Percentiles rank a stretch among this genome's conserved stretches.
Conservation (phyloP, 1,140 invertebrate genomes). For the Stenopsyche tienmushanensis region DNA sequence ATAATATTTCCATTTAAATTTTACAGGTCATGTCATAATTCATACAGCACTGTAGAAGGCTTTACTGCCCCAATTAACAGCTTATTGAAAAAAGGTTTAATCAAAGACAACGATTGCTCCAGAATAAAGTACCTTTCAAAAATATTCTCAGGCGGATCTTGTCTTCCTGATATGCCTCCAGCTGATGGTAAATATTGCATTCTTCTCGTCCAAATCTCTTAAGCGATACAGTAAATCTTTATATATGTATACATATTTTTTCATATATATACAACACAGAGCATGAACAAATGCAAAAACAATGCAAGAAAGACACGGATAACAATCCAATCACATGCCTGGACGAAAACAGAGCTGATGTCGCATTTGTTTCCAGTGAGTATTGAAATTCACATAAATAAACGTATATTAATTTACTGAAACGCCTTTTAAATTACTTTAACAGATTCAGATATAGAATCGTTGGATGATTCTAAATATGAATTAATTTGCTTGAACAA, state of each 20-base stretch:
- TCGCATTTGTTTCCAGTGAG: slow-evolving; percentile 53
- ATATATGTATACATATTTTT: no score
- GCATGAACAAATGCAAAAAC: not conserved
- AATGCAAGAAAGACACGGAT: slow-evolving; percentile 34
- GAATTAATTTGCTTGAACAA: slow-evolving; percentile 50
- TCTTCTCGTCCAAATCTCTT: no score
- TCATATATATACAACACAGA: no score
- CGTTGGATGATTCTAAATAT: slow-evolving; percentile 45
- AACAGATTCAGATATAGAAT: slow-evolving; percentile 47
- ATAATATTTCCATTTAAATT: slow-evolving; percentile 2
- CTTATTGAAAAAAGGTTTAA: slow-evolving; percentile 49
- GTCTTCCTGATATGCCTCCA: not conserved
- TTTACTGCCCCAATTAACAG: slow-evolving; percentile 48
- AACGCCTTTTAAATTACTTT: not conserved
- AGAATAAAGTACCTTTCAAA: not conserved
- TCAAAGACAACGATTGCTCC: slow-evolving; percentile 28
- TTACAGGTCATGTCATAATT: slow-evolving; percentile 50
- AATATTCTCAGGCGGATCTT: slow-evolving; percentile 5
- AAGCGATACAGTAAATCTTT: no score
- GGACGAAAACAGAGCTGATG: slow-evolving; percentile 47
- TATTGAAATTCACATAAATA: slow-evolving; percentile 13
- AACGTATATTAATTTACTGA: not conserved
- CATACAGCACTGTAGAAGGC: slow-evolving; percentile 48
- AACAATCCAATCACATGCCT: slow-evolving; percentile 47
- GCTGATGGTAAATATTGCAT: not conserved